Evolutionary conservation across 2,888 invertebrate species (phyloP).

Genomic region (Yponomeuta plumbellus): DNA sequence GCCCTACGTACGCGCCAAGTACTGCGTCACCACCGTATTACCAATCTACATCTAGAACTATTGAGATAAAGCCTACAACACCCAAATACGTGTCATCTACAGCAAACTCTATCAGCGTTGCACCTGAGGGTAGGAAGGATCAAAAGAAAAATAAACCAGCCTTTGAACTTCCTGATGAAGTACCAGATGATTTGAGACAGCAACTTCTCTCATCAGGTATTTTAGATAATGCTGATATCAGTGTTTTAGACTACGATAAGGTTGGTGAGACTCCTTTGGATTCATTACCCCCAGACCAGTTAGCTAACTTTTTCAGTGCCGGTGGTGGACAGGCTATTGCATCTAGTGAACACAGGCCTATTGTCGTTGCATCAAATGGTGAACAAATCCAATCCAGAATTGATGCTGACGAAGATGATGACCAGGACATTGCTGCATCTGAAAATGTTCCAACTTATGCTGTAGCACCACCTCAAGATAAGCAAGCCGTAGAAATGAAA

Average conservation of each 20-base stretch:
- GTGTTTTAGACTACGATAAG: constrained; percentile 91
- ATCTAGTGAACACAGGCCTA: constrained; percentile 81
- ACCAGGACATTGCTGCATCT: constrained; percentile 76
- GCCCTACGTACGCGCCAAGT: constrained; percentile 45
- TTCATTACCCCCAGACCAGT: constrained; percentile 88
- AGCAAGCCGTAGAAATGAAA: constrained; percentile 86
- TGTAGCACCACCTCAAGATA: constrained; percentile 41
- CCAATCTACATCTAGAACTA: constrained; percentile 61
- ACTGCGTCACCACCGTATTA: constrained; percentile 54
- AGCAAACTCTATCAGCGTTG: constrained; percentile 62
- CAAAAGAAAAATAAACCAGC: constrained; percentile 75
- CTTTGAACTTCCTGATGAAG: constrained; percentile 87
- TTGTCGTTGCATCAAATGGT: constrained; percentile 80
- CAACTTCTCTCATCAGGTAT: constrained; percentile 91
- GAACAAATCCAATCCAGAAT: constrained; percentile 71
- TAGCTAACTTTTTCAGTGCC: constrained; percentile 91
- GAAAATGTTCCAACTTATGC: constrained; percentile 62
- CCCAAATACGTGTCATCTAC: constrained; percentile 69
- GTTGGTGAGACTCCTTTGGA: constrained; percentile 90
- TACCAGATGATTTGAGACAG: constrained; percentile 89
- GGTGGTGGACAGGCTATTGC: constrained; percentile 86
- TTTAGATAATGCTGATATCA: constrained; percentile 90
- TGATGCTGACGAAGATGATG: constrained; percentile 59
- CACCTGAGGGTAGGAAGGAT: constrained; percentile 61
- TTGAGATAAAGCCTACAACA: constrained; percentile 69